These are phyloP conservation scores for Amphipyra tragopoginis DNA, from an alignment of 2,888 invertebrate species.

Conservation along the genomic window DNA sequence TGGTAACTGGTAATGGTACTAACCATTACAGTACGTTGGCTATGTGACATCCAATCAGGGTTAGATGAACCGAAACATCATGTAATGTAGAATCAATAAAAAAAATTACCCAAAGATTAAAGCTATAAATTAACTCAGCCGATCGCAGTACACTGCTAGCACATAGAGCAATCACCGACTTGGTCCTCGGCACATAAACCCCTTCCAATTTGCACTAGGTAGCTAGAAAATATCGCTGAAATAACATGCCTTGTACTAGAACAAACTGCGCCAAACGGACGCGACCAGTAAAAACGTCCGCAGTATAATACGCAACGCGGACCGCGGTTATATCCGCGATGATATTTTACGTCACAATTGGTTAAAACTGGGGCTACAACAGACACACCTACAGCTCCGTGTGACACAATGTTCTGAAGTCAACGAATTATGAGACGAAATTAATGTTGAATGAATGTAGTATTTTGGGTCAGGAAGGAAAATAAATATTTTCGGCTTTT, in stretches of 20 bases:
- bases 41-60: too few species aligned
- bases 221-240: conserved; percentile 2
- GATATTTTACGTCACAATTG: conserved; percentile 39
- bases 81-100: too few species aligned
- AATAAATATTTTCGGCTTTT: conserved; percentile 10
- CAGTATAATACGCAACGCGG: conserved; percentile 49
- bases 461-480: conserved; percentile 29
- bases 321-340: conserved; percentile 24
- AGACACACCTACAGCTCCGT: conserved; percentile 25
- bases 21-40: too few species aligned
- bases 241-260: conserved; percentile 20
- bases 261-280: conserved; percentile 49
- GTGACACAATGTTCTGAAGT: conserved; percentile 32
- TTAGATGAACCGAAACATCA: too few species aligned
- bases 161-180: too few species aligned
- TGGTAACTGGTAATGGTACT: too few species aligned
- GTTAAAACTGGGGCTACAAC: conserved; percentile 34
- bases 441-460: conserved; percentile 10
- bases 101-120: too few species aligned
- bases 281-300: conserved; percentile 59
- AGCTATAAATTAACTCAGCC: too few species aligned
- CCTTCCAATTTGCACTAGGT: too few species aligned
- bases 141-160: too few species aligned
- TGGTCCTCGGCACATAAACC: too few species aligned
- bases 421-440: conserved; percentile 35